phyloP scores from a whole-genome alignment of 2,888 invertebrate species.

The Hemithea aestivaria region DNA sequence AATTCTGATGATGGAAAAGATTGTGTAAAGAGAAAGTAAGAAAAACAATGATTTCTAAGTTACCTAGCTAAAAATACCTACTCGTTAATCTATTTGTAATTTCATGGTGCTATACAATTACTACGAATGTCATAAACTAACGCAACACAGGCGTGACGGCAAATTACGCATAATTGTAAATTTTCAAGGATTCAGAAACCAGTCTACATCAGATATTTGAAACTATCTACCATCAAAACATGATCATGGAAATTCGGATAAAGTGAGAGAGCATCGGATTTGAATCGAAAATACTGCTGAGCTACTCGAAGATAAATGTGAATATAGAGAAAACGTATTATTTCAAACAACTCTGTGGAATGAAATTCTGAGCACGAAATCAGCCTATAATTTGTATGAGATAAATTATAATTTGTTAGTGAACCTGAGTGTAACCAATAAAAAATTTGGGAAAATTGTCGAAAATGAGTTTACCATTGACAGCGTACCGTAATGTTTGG shows the following conservation, averaged over 20 bases:
- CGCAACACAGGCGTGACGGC: constrained; percentile 26
- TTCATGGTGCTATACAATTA: constrained; percentile 13
- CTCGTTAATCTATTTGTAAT: constrained; percentile 3
- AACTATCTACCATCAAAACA: constrained; percentile 38
- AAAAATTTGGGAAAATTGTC: too few relatives aligned
- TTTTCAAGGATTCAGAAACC: constrained; percentile 21
- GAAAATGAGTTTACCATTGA: too few relatives aligned
- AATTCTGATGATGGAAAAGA: too few relatives aligned
- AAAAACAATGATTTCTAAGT: too few relatives aligned
- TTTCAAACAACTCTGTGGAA: constrained; percentile 16
- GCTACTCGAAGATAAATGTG: constrained; percentile 13
- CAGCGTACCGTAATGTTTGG: too few relatives aligned
- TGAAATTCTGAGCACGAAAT: constrained; percentile 2
- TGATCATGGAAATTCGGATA: constrained; percentile 37
- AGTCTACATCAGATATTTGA: constrained; percentile 19
- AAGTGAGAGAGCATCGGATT: constrained; percentile 24
- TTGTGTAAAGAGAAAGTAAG: too few relatives aligned
- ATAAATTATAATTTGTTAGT: neutral
- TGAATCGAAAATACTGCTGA: constrained; percentile 26
- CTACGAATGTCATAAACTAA: constrained; percentile 21
- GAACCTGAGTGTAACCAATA: too few relatives aligned
- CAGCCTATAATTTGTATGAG: constrained; percentile 1
- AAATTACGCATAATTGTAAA: constrained; percentile 21
- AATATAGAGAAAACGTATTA: constrained; percentile 8
- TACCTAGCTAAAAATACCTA: too few relatives aligned